Conservation (phyloP, 2,797 vertebrate species). For the Epinephelus awoara region DNA sequence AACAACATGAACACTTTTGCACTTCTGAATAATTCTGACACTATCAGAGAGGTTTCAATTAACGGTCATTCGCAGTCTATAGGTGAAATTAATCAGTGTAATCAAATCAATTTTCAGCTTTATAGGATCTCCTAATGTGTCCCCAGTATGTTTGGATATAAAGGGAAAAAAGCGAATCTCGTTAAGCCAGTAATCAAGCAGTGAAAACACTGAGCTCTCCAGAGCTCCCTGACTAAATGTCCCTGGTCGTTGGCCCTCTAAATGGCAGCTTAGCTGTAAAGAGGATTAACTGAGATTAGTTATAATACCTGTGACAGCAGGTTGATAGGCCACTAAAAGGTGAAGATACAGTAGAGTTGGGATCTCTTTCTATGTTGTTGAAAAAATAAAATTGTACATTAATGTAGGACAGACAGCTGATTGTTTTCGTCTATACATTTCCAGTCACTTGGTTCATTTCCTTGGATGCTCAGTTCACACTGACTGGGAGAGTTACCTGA, state of each 20-base stretch:
- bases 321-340: conserved; percentile 46
- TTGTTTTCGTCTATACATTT: background rate
- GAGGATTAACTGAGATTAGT: conserved; percentile 70
- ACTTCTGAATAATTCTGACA: background rate
- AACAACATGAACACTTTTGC: background rate
- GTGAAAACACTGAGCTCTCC: conserved; percentile 28
- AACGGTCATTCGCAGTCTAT: background rate
- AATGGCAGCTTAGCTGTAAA: conserved; percentile 60
- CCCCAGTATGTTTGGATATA: background rate
- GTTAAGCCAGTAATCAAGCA: conserved; percentile 36
- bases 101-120: background rate
- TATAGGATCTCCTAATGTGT: background rate
- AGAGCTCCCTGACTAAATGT: conserved; percentile 27
- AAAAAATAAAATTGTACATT: background rate
- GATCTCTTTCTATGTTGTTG: conserved; percentile 1
- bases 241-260: conserved; percentile 35
- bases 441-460: background rate
- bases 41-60: background rate
- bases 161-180: conserved; percentile 23
- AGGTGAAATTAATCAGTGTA: background rate
- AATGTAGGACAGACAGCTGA: background rate
- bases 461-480: background rate
- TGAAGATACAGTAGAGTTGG: conserved; percentile 21
- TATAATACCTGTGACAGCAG: conserved; percentile 60
- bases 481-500: background rate